Conservation (phyloP, 2,797 vertebrate species). For the Eptatretus atami region DNA sequence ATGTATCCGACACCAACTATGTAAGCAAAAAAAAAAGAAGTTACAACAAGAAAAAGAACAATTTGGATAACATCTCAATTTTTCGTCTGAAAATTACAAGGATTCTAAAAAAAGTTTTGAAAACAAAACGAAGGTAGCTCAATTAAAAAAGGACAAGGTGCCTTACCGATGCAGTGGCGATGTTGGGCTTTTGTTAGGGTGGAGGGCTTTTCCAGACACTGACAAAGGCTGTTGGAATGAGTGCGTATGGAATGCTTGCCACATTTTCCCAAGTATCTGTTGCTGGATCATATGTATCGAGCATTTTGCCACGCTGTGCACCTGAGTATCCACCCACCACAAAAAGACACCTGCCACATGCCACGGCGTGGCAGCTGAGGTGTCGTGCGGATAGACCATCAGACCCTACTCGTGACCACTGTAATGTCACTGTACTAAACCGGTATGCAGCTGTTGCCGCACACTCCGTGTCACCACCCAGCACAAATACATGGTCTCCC, state of each 20-base stretch:
- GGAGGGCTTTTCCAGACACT: conserved; percentile 4
- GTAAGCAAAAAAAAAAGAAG: too few relatives aligned
- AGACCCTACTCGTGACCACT: conserved; percentile 1
- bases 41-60: too few relatives aligned
- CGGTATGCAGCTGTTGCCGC: neutral
- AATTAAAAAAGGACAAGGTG: too few relatives aligned
- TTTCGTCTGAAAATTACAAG: too few relatives aligned
- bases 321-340: conserved; percentile 3
- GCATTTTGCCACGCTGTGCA: neutral
- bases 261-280: conserved; percentile 4
- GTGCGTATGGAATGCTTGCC: conserved; percentile 2
- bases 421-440: neutral
- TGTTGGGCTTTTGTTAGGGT: neutral
- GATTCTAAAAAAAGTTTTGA: too few relatives aligned
- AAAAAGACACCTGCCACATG: neutral
- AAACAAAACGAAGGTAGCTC: too few relatives aligned
- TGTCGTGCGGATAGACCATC: neutral
- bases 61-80: too few relatives aligned
- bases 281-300: conserved; percentile 2
- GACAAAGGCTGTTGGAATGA: conserved; percentile 3
- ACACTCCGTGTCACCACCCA: neutral
- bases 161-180: too few relatives aligned
- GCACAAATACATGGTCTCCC: conserved; percentile 3
- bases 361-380: conserved; percentile 5
- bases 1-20: too few relatives aligned